These are phyloP conservation scores for Silurus glanis DNA, from an alignment of 2,113 vertebrate species.

Conservation along the genomic window DNA sequence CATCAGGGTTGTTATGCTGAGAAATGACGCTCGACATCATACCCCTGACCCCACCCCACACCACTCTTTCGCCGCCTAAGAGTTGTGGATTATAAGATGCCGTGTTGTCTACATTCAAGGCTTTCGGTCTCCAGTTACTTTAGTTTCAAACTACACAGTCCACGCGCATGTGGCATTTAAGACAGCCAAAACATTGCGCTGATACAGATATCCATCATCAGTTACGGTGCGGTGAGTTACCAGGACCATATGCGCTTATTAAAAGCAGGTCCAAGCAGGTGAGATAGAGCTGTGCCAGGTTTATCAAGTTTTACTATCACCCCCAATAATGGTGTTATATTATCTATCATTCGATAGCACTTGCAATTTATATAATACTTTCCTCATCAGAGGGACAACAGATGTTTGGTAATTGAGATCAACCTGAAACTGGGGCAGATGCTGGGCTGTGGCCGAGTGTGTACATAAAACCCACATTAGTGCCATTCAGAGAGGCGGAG, in stretches of 20 bases:
- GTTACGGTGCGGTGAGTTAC: slow-evolving; percentile 4
- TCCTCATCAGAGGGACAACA: slow-evolving; percentile 43
- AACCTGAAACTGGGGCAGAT: slow-evolving; percentile 53
- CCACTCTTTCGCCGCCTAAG: slow-evolving; percentile 1
- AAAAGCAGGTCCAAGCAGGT: slow-evolving; percentile 32
- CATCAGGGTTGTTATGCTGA: slow-evolving; percentile 79
- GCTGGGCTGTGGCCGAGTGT: slow-evolving; percentile 37
- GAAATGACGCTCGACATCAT: slow-evolving; percentile 68
- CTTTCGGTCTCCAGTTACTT: neutral
- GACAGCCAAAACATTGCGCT: slow-evolving; percentile 21
- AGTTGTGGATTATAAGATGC: slow-evolving; percentile 28
- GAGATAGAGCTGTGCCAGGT: slow-evolving; percentile 7
- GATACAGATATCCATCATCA: slow-evolving; percentile 23
- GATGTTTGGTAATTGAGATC: slow-evolving; percentile 57
- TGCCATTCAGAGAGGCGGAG: slow-evolving; percentile 14
- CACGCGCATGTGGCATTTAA: neutral
- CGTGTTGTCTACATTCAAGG: slow-evolving; percentile 7
- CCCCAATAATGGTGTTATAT: slow-evolving; percentile 36
- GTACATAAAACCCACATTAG: slow-evolving; percentile 35
- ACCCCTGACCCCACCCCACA: slow-evolving; percentile 63
- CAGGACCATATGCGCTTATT: slow-evolving; percentile 34
- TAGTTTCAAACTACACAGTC: neutral
- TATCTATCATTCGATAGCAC: slow-evolving; percentile 37
- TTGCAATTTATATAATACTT: slow-evolving; percentile 43
- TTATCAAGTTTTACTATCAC: slow-evolving; percentile 36